Conservation (phyloP, 2,113 vertebrate species). For the Noctilio leporinus region DNA sequence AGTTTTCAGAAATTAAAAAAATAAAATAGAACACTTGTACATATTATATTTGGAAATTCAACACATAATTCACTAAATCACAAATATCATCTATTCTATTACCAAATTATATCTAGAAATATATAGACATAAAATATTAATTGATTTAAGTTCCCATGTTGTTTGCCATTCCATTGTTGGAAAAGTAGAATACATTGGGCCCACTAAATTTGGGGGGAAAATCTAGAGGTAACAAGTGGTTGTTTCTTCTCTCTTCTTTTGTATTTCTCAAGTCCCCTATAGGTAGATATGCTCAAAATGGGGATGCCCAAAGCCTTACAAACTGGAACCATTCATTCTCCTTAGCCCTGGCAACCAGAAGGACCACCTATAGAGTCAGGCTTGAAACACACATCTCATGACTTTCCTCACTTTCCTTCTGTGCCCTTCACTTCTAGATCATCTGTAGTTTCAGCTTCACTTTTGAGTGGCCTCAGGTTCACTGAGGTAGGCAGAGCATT, state of each 20-base stretch:
- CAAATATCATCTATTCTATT: neutral
- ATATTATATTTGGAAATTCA: neutral
- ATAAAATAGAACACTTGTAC: neutral
- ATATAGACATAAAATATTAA: neutral
- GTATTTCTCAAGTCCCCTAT: neutral
- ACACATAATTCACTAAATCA: neutral
- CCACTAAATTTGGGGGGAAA: neutral
- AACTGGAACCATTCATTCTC: neutral
- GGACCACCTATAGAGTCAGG: neutral
- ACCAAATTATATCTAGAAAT: slow-evolving; percentile 17
- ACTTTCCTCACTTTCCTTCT: neutral
- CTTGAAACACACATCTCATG: neutral
- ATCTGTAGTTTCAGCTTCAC: slow-evolving; percentile 1
- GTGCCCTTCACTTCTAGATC: slow-evolving; percentile 8
- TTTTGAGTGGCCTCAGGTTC: slow-evolving; percentile 50
- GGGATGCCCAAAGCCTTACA: neutral
- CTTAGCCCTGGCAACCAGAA: neutral
- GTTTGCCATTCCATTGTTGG: neutral
- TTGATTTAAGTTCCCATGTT: neutral
- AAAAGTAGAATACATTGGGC: neutral
- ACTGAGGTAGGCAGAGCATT: slow-evolving; percentile 47
- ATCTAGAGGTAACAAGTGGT: neutral
- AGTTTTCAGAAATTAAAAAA: neutral
- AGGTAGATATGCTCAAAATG: neutral
- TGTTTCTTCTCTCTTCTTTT: neutral